phyloP scores from a whole-genome alignment of 2,113 vertebrate species.

The Hirundichthys speculiger region DNA sequence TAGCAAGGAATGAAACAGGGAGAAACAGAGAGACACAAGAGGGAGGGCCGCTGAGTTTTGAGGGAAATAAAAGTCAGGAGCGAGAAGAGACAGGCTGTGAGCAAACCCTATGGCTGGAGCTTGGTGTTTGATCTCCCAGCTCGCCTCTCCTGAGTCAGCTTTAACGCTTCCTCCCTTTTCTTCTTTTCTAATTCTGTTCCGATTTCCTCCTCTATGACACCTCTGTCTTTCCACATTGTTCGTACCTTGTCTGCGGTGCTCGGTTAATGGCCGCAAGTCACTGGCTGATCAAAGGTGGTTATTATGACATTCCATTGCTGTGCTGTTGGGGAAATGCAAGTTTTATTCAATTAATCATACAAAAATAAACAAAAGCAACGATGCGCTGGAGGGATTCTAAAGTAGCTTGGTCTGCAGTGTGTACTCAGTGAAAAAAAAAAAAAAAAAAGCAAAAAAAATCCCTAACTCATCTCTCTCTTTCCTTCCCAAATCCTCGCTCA shows the following conservation, averaged over 20 bases:
- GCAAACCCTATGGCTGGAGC: slow-evolving; percentile 57
- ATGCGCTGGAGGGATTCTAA: slow-evolving; percentile 2
- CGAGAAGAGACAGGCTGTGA: slow-evolving; percentile 48
- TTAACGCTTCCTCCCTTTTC: slow-evolving; percentile 17
- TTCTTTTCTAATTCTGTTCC: slow-evolving; percentile 14
- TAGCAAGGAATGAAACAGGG: slow-evolving; percentile 66
- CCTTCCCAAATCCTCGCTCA: neutral
- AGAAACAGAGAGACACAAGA: slow-evolving; percentile 22
- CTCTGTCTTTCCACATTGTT: slow-evolving; percentile 10
- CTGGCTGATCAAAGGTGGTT: slow-evolving; percentile 49
- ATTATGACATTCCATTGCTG: slow-evolving; percentile 27
- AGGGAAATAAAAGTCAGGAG: slow-evolving; percentile 54
- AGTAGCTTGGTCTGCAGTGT: neutral
- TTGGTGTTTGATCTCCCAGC: slow-evolving; percentile 57
- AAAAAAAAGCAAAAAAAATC: too few relatives aligned
- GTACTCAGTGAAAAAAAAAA: neutral
- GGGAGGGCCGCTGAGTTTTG: slow-evolving; percentile 10
- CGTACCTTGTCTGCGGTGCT: slow-evolving; percentile 1
- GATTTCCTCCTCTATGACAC: slow-evolving; percentile 41
- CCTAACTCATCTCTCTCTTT: slow-evolving; percentile 23
- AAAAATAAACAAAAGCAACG: slow-evolving; percentile 14
- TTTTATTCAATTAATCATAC: slow-evolving; percentile 52
- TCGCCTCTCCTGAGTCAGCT: slow-evolving; percentile 53
- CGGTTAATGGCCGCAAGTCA: slow-evolving; percentile 29
- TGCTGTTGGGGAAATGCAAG: slow-evolving; percentile 20